Evolutionary conservation across 2,888 invertebrate genomes (phyloP), one percentile per base, ranked within the genome.

Genomic region (Cephus pulcher): DNA sequence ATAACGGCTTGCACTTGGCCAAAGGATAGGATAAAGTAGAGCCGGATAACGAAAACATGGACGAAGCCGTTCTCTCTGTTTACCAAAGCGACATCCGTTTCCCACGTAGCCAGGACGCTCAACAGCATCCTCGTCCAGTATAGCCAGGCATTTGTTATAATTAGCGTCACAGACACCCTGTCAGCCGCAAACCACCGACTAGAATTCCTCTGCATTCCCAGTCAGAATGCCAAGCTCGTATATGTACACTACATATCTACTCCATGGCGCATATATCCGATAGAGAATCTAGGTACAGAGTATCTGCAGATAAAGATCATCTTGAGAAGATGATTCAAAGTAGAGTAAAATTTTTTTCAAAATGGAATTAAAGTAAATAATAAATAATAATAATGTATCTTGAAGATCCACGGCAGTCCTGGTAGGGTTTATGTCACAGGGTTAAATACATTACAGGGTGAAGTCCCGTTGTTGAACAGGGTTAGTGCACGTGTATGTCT

Each of bases 111-210:
- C 56, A 56, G 23, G 56, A 23, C 56, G 23, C 56, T 23, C 56
- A 56, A 23, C 56, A 56, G 56, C 56, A 56, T 56, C 56, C 56
- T 56, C 56, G 56, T 56, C 56, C 23, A 56, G 56, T 56, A 56
- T 23, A 56, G 56, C 56, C 56, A 82, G 82, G 80, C 84, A 87
- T 86, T 87, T 83, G 83, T 87, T 86, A 85, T 84, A 86, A 86
- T 86, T 86, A 87, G 83, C 84, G 85, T 84, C 86, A 82, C 80
- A 81, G 78, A 78, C 84, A 84, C 80, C 82, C 79, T 34, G 32
- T 71, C 71, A 33, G 33, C 34, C 32, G 32, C 71, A 33, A 23
- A 71, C 71, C 71, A 71, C 71, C 12, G 71, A 32, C 71, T 71
- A 9, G 34, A 71, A 71, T 71, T 71, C 34, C 71, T 71, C 33